Conservation (phyloP, 2,113 vertebrate genomes). For the Phrynocephalus versicolor region DNA sequence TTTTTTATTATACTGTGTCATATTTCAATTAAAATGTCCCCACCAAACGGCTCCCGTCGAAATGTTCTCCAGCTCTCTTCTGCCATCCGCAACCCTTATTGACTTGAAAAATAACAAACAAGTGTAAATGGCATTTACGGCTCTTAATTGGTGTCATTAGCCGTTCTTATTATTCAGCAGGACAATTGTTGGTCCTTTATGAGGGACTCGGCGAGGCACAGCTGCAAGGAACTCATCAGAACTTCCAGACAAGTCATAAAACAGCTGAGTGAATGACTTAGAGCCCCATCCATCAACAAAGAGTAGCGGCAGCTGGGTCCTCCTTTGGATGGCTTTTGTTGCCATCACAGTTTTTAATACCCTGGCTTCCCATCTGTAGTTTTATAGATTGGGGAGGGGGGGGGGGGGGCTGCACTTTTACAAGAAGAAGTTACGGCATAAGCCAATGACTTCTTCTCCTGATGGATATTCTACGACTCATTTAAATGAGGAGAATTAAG, state of each 20-base stretch:
- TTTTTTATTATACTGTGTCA: constrained; percentile 44
- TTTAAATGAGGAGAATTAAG: not conserved
- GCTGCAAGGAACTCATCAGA: constrained; percentile 75
- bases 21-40: constrained; percentile 65
- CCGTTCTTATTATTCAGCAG: constrained; percentile 76
- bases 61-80: constrained; percentile 58
- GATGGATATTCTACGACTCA: not conserved
- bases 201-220: constrained; percentile 75
- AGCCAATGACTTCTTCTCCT: no score
- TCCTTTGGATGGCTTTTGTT: constrained; percentile 7
- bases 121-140: constrained; percentile 77
- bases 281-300: constrained; percentile 65
- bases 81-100: constrained; percentile 67
- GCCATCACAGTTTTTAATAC: not conserved
- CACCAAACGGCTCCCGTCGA: constrained; percentile 51
- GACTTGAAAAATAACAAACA: constrained; percentile 81
- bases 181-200: constrained; percentile 77
- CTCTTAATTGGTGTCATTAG: constrained; percentile 79
- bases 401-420: not conserved
- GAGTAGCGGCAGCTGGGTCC: constrained; percentile 42
- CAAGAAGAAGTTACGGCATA: not conserved
- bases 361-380: constrained; percentile 16
- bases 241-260: constrained; percentile 77
- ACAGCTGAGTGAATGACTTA: constrained; percentile 73
- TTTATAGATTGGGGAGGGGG: not conserved